These are phyloP conservation scores for Neolamprologus toae DNA, from an alignment of 2,113 vertebrate genomes.

Conservation along the genomic window DNA sequence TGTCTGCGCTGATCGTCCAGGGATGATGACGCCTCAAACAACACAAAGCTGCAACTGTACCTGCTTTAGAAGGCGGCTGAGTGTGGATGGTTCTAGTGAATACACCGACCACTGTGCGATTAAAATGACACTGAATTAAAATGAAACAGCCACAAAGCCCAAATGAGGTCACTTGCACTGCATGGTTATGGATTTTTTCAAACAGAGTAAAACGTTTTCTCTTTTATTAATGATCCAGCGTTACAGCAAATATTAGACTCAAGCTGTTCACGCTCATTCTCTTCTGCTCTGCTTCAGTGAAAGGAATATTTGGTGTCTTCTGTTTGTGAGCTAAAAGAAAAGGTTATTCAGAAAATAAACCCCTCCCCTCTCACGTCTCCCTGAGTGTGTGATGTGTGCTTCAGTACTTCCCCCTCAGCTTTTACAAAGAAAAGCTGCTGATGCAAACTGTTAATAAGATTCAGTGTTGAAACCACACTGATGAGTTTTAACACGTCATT, in stretches of 20 bases:
- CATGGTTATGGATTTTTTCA: accelerated
- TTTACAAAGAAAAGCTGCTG: not conserved
- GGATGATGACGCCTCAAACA: not conserved
- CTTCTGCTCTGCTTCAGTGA: not conserved
- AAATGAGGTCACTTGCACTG: not conserved
- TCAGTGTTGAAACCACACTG: not conserved
- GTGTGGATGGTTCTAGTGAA: not conserved
- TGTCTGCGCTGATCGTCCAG: not conserved
- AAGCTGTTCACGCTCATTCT: not conserved
- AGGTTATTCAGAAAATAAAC: not conserved
- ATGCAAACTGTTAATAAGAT: not conserved
- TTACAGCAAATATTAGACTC: not conserved
- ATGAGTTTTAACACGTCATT: not conserved
- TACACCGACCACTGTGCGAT: accelerated
- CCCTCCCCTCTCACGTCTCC: accelerated
- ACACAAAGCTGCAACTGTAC: not conserved
- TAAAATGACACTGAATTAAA: not conserved
- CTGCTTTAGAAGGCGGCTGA: not conserved
- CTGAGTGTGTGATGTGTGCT: not conserved
- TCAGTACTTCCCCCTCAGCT: not conserved
- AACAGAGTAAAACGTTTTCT: accelerated
- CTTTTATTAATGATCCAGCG: not conserved
- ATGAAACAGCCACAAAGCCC: not conserved
- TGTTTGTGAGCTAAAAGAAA: not conserved
- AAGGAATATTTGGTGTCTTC: not conserved